These are phyloP conservation scores for Drosophila meridiana DNA, from an alignment of 2,888 invertebrate genomes.

Conservation along the genomic window DNA sequence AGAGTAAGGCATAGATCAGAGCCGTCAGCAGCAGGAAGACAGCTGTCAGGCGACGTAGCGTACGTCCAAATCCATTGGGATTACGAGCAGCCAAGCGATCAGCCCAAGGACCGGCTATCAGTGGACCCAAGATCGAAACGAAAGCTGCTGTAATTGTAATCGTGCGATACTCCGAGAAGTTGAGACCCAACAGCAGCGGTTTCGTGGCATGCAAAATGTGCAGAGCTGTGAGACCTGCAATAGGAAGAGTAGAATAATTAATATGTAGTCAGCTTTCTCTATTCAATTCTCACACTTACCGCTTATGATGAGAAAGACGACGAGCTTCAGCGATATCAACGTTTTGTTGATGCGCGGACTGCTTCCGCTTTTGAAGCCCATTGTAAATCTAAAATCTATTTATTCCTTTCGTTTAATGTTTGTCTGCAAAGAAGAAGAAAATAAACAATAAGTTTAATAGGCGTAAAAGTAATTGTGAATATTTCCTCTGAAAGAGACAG, in stretches of 20 bases:
- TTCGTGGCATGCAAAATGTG: conserved; percentile 92
- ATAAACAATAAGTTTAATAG: background rate
- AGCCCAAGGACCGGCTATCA: conserved; percentile 91
- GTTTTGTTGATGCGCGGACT: conserved; percentile 88
- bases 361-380: conserved; percentile 78
- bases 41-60: conserved; percentile 89
- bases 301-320: conserved; percentile 92
- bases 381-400: conserved; percentile 20
- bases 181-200: conserved; percentile 87
- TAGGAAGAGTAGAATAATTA: background rate
- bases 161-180: conserved; percentile 90
- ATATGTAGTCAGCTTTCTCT: background rate
- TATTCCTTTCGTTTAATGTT: conserved; percentile 14
- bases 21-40: conserved; percentile 89
- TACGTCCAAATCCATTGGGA: conserved; percentile 86
- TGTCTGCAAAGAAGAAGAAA: conserved; percentile 11
- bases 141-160: conserved; percentile 93
- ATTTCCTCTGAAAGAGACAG: conserved; percentile 3
- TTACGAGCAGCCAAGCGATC: conserved; percentile 86
- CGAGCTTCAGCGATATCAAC: conserved; percentile 91
- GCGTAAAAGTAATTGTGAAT: background rate
- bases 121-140: conserved; percentile 91
- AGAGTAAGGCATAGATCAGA: conserved; percentile 89
- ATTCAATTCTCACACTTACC: conserved; percentile 86
- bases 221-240: conserved; percentile 91